Base-by-base conservation (phyloP, 1,140 invertebrate species). In the Plectrocnemia conspersa region DNA sequence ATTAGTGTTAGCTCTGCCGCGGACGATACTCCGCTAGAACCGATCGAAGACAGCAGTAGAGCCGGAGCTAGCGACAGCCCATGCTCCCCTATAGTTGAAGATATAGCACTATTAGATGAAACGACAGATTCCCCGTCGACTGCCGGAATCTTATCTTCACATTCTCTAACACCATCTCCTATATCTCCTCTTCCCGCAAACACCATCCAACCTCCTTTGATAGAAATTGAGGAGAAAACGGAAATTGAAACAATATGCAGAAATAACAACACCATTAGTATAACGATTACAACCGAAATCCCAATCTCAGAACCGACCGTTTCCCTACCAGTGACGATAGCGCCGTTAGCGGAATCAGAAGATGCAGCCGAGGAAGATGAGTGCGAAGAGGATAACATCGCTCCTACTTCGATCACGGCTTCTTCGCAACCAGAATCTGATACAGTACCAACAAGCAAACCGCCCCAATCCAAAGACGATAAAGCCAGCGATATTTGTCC, bases 401-500 rank as follows among this genome's bases (percentile, higher is more conserved):
- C 18, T 53, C 59, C 1, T 61, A 68, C 19, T 50, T 47, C 2
- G 68, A 63, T 29, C 18, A 45, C n/a, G n/a, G n/a, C 42, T 35
- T 27, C 49, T 22, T 18, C 24, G 29, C 48, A 13, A 27, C 25
- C 65, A 68, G 64, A 66, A 64, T 65, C 66, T 68, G 61, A 66
- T 65, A 64, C 64, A 67, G 54, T 68, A 68, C 64, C 66, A 67
- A 58, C 64, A 64, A 52, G 68, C 68, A 54, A 67, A 70, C 63
- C 63, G 68, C 45, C 66, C 67, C 68, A 67, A 68, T 65, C 70
- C 69, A 69, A 76, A 69, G 68, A 69, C 64, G 71, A 74, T 54
- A 86, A 84, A 75, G 77, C 77, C 71, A 86, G 82, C 70, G 84
- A 89, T 70, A 82, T 89, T 66, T 91, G 88, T 77, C 88, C 88